Conservation (phyloP, 2,113 vertebrate genomes). For the Anhinga rufa region DNA sequence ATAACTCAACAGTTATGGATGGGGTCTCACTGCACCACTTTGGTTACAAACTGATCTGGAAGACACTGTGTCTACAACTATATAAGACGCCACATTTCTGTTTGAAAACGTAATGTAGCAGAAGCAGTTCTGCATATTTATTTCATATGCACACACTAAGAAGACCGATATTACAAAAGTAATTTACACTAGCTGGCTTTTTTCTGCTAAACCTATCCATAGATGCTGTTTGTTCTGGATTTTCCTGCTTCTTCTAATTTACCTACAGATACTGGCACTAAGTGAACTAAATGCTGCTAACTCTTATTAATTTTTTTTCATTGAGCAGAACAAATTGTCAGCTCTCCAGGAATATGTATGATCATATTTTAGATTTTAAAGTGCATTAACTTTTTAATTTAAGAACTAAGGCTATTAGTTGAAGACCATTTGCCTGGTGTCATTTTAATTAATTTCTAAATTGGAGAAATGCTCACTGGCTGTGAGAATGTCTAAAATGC, state of each 20-base stretch:
- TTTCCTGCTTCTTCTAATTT: not conserved
- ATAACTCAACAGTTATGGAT: not conserved
- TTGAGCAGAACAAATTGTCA: not conserved
- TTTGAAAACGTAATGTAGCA: not conserved
- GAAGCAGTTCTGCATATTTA: not conserved
- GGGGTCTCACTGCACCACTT: not conserved
- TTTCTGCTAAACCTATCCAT: not conserved
- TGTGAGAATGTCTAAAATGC: not conserved
- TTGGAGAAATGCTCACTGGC: not conserved
- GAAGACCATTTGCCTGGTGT: not conserved
- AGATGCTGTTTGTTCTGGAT: not conserved
- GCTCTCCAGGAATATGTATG: not conserved
- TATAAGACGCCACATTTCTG: rapidly evolving
- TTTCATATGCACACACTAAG: not conserved
- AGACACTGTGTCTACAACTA: not conserved
- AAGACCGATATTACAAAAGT: not conserved
- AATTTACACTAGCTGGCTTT: not conserved
- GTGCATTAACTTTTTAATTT: not conserved
- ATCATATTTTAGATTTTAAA: not conserved
- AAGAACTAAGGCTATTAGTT: not conserved
- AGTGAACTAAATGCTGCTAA: not conserved
- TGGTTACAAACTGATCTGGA: not conserved
- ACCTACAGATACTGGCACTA: not conserved
- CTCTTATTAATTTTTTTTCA: not conserved
- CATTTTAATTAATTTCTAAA: not conserved